phyloP scores from a whole-genome alignment of 2,113 vertebrate species.

The Epinephelus fuscoguttatus region DNA sequence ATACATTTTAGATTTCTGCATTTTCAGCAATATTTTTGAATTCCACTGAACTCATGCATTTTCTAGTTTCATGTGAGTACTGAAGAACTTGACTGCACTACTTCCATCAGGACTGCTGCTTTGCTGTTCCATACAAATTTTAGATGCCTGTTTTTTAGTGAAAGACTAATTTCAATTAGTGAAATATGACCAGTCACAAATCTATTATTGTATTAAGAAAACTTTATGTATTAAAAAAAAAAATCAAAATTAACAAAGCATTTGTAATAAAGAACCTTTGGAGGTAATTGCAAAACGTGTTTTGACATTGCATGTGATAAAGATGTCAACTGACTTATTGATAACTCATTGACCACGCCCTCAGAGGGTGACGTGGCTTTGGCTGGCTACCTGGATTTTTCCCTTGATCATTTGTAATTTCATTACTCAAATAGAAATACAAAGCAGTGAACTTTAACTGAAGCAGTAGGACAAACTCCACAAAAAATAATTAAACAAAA shows the following conservation, averaged over 20 bases:
- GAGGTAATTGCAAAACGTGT: neutral
- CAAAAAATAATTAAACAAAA: neutral
- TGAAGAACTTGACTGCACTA: no score
- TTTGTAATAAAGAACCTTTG: neutral
- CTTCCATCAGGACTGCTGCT: no score
- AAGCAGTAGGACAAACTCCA: slow-evolving; percentile 30
- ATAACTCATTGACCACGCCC: neutral
- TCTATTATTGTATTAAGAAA: slow-evolving; percentile 39
- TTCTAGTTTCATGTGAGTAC: no score
- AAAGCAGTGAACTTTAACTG: slow-evolving; percentile 15
- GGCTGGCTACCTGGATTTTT: neutral
- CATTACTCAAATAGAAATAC: slow-evolving; percentile 3
- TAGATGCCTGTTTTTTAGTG: neutral
- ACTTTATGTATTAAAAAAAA: slow-evolving; percentile 49
- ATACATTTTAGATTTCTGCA: no score
- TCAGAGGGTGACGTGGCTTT: neutral
- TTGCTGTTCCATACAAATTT: no score
- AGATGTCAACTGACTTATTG: slow-evolving; percentile 15
- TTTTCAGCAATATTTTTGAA: no score
- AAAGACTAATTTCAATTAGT: neutral
- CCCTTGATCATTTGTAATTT: slow-evolving; percentile 14
- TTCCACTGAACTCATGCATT: no score
- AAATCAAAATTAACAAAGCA: slow-evolving; percentile 34
- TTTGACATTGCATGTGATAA: neutral
- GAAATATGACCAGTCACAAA: slow-evolving; percentile 19